Evolutionary conservation across 2,888 invertebrate genomes (phyloP).

Genomic region (Caprella mutica): DNA sequence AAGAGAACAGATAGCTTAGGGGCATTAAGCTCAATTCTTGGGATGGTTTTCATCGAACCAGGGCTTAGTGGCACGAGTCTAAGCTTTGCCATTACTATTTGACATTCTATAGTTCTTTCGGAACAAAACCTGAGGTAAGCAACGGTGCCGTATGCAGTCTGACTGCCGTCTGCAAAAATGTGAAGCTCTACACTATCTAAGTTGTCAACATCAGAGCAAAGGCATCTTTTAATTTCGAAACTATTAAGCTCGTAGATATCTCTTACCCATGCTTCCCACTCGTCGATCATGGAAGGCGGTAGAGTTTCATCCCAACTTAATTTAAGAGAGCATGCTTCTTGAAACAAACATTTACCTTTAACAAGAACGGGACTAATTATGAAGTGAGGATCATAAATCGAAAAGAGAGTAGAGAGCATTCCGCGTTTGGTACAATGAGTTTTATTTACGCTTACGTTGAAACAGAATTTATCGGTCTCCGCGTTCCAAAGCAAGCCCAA

Average conservation of each 20-base stretch:
- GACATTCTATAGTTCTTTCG: not conserved
- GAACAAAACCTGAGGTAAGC: not conserved
- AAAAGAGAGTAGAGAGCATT: not conserved
- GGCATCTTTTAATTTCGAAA: not conserved
- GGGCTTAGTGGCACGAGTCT: not conserved
- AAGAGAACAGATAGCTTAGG: not conserved
- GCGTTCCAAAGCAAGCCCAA: slow-evolving; percentile 8
- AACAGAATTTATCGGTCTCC: not conserved
- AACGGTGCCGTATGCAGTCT: not conserved
- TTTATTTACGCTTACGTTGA: not conserved
- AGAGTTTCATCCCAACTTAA: not conserved
- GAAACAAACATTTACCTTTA: not conserved
- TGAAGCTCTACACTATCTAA: not conserved
- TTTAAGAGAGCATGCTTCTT: not conserved
- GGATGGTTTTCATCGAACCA: not conserved
- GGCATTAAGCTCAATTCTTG: not conserved
- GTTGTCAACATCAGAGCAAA: no score
- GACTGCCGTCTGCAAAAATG: not conserved
- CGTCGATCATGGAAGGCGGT: not conserved
- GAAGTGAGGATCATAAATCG: not conserved
- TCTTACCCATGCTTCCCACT: not conserved
- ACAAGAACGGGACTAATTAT: not conserved
- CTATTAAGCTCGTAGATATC: not conserved
- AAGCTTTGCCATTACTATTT: not conserved
- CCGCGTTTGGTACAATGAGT: not conserved